A percentile compares a stretch with the other conserved stretches of the same genome.
These are phyloP conservation scores for Sternotherus odoratus DNA, from an alignment of 2,797 vertebrate species.

Conservation along the genomic window DNA sequence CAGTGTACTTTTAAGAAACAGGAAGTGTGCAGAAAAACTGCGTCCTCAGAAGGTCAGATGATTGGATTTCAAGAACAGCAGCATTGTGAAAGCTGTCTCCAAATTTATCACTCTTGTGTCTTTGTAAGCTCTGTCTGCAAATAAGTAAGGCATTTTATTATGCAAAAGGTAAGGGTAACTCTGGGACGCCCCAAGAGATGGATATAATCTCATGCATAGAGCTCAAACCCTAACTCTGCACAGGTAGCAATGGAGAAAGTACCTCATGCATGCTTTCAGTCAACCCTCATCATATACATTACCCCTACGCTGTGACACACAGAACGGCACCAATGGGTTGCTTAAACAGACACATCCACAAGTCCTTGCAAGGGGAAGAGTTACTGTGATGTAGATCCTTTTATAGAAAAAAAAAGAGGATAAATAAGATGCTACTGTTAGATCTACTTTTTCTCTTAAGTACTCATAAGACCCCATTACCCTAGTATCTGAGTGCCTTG, in stretches of 20 bases:
- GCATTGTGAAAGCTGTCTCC: neutral
- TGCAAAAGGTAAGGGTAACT: neutral
- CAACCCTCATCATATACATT: neutral
- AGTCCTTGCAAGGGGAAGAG: neutral
- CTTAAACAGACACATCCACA: neutral
- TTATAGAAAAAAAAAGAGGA: neutral
- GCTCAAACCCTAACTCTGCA: fast-evolving
- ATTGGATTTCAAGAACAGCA: neutral
- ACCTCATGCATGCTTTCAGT: fast-evolving
- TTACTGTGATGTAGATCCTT: neutral
- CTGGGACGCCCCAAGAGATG: fast-evolving
- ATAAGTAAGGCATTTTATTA: neutral
- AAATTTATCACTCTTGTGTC: neutral
- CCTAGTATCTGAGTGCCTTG: neutral
- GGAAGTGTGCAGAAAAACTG: neutral
- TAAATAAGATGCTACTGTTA: neutral
- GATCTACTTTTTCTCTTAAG: neutral
- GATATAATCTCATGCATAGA: fast-evolving
- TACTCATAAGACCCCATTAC: neutral
- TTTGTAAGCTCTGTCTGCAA: neutral
- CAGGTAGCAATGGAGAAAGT: neutral
- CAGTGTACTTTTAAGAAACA: slow-evolving; percentile 10
- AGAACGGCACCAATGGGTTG: neutral
- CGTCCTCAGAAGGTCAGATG: neutral
- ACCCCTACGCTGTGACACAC: neutral